A percentile compares a stretch with the other conserved stretches of the same genome.
These are phyloP conservation scores for Acanthisitta chloris DNA, from an alignment of 2,113 vertebrate species.

Conservation along the genomic window DNA sequence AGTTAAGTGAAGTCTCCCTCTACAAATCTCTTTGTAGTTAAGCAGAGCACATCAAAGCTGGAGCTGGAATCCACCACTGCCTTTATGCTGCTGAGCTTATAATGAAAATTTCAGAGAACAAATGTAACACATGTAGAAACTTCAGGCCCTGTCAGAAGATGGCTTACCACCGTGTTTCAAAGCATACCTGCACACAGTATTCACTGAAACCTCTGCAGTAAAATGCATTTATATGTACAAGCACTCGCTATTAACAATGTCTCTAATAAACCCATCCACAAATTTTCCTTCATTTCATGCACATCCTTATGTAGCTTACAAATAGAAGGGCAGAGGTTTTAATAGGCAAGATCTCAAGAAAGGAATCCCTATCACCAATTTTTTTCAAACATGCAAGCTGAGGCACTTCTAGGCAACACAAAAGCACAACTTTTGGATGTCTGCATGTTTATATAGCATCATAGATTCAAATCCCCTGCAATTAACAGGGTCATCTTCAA, in stretches of 20 bases:
- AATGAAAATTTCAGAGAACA: neutral
- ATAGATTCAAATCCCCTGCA: accelerated
- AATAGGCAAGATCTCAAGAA: neutral
- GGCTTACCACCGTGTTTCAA: neutral
- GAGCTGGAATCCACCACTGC: neutral
- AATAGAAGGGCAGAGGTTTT: neutral
- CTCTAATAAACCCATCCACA: neutral
- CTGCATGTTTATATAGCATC: neutral
- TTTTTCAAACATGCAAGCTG: neutral
- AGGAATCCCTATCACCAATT: neutral
- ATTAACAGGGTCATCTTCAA: neutral
- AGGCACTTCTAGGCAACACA: neutral
- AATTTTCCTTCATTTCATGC: neutral
- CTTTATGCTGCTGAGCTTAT: neutral
- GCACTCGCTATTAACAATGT: neutral
- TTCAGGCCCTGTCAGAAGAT: neutral
- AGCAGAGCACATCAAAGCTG: neutral
- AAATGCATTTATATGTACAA: neutral
- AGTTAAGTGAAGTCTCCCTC: neutral
- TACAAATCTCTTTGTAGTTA: neutral
- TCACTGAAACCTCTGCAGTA: neutral
- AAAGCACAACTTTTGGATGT: neutral
- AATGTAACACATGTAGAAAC: neutral
- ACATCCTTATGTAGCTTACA: neutral
- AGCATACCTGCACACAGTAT: neutral